A percentile compares a stretch with the other conserved stretches of the same genome.
phyloP scores from a whole-genome alignment of 2,888 invertebrate species.

The Latrodectus elegans region DNA sequence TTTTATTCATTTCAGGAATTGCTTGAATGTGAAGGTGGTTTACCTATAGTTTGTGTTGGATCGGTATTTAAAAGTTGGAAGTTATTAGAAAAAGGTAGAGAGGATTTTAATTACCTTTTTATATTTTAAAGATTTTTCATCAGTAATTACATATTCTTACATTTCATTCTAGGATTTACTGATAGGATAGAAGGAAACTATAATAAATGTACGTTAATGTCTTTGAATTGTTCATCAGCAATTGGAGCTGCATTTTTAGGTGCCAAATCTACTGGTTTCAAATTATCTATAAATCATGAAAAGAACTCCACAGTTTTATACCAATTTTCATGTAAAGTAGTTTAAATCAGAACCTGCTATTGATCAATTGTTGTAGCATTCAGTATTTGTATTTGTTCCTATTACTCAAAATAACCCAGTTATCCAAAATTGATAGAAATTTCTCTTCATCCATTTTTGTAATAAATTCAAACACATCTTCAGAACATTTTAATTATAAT shows the following conservation, averaged over 20 bases:
- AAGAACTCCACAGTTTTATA: conserved; percentile 59
- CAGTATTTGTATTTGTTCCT: too few species aligned
- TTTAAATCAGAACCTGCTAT: too few species aligned
- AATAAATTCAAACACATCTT: too few species aligned
- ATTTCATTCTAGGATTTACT: conserved; percentile 71
- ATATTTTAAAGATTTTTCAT: not conserved
- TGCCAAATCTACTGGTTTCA: conserved; percentile 81
- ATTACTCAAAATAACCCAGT: too few species aligned
- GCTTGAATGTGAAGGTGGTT: conserved; percentile 78
- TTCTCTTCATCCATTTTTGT: too few species aligned
- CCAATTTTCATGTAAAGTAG: conserved; percentile 39
- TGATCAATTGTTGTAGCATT: too few species aligned
- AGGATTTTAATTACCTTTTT: not conserved
- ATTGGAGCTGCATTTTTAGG: conserved; percentile 91
- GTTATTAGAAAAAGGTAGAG: conserved; percentile 81
- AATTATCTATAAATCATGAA: conserved; percentile 81
- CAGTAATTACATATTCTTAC: not conserved
- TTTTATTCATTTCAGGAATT: conserved; percentile 76
- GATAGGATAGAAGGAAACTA: conserved; percentile 72
- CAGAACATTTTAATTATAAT: too few species aligned
- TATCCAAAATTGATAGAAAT: too few species aligned
- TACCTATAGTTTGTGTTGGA: conserved; percentile 91
- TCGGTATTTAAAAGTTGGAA: conserved; percentile 97
- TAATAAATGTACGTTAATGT: conserved; percentile 80
- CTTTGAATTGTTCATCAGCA: conserved; percentile 85